Evolutionary conservation across 2,888 invertebrate genomes (phyloP), one percentile per base, ranked within the genome.

Genomic region (Selenia dentaria): DNA sequence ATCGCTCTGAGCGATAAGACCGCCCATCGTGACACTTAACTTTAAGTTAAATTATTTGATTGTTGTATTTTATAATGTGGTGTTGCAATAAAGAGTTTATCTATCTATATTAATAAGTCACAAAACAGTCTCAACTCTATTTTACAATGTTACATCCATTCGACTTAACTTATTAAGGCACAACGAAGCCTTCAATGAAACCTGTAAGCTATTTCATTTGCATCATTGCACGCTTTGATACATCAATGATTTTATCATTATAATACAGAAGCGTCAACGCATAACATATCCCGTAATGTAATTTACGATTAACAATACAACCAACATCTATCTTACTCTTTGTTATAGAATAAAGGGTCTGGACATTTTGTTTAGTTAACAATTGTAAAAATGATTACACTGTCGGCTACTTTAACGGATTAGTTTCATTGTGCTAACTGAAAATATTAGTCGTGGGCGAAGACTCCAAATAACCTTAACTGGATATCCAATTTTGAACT

Each of bases 331-430:
- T 63, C 59, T 67, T 61, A 79, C 74, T 74, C 74, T 78, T 83
- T 83, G 77, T 77, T 49, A 42, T 14, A 59, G 57, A 83, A 83
- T 83, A 84, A 69, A 71, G 61, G 62, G 48, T 42, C 64, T 74
- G 71, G 64, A 71, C 58, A 77, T 67, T 79, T 79, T 83, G 84
- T 83, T 79, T 77, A 77, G 60, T 68, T 67, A 62, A 72, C 75
- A 74, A 79, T 83, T 83, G 83, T 75, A 66, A 68, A 73, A 72
- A 74, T 75, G 70, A 59, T 59, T 59, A 52, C 45, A 22, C 69
- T 60, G 78, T 83, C 89, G 89, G 89, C 85, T 86, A 88, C 89
- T 87, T 88, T 88, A 80, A 74, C 81, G 76, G 89, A 88, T 88
- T 86, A 88, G 62, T 59, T 66, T 71, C 65, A 74, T 85, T 84